Evolutionary conservation across 2,797 vertebrate species (phyloP).

Genomic region (Vultur gryphus): DNA sequence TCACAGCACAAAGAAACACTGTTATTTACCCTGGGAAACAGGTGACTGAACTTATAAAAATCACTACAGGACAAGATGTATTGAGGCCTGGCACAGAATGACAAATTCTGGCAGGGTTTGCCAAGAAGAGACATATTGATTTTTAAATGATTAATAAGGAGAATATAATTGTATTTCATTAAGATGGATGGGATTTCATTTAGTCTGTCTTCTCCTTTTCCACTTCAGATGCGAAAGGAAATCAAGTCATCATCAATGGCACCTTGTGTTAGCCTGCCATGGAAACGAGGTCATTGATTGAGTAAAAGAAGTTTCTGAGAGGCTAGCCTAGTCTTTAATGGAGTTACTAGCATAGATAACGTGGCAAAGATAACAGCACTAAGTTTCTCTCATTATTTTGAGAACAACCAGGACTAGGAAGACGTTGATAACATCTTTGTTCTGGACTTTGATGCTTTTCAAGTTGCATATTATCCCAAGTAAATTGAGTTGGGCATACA

Average conservation of each 20-base stretch:
- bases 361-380: background rate
- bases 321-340: conserved; percentile 66
- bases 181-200: conserved; percentile 99
- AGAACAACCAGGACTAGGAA: background rate
- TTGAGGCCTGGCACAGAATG: conserved; percentile 88
- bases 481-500: background rate
- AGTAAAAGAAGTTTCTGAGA: conserved; percentile 78
- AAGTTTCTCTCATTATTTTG: background rate
- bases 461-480: background rate
- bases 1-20: conserved; percentile 61
- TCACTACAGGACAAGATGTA: conserved; percentile 92
- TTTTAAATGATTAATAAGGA: conserved; percentile 99
- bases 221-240: conserved; percentile 93
- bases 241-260: conserved; percentile 91
- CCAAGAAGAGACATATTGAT: conserved; percentile 99
- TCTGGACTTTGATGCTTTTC: background rate
- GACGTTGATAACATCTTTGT: background rate
- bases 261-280: conserved; percentile 90
- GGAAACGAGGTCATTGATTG: conserved; percentile 90
- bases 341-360: conserved; percentile 63
- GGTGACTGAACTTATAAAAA: conserved; percentile 97
- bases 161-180: conserved; percentile 99
- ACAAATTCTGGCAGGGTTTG: conserved; percentile 94
- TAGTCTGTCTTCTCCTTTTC: conserved; percentile 96
- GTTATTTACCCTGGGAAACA: conserved; percentile 87